These are phyloP conservation scores for Ectemnius lituratus DNA, from an alignment of 2,888 invertebrate genomes.

Conservation along the genomic window DNA sequence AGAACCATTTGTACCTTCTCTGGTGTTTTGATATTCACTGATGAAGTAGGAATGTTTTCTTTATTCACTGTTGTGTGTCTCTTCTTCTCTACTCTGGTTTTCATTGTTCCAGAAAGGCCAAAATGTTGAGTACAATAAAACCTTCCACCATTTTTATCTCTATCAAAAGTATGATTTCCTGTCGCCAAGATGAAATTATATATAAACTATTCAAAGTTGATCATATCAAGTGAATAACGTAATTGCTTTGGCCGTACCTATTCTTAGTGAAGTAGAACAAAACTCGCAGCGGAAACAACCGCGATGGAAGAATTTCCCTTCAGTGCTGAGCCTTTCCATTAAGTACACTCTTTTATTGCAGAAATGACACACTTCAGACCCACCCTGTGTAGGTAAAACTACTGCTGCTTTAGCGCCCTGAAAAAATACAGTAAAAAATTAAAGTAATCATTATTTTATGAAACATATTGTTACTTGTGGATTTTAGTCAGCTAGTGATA, in stretches of 20 bases:
- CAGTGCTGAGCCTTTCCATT: slow-evolving; percentile 93
- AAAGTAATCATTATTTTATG: slow-evolving; percentile 20
- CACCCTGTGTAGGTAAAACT: slow-evolving; percentile 83
- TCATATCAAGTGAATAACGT: neutral
- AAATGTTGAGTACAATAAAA: slow-evolving; percentile 89
- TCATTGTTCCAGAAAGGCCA: slow-evolving; percentile 81
- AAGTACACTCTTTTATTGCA: slow-evolving; percentile 95
- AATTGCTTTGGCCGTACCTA: slow-evolving; percentile 79
- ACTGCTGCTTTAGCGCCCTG: slow-evolving; percentile 82
- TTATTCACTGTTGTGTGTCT: slow-evolving; percentile 71
- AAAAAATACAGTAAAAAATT: slow-evolving; percentile 41
- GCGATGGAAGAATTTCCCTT: slow-evolving; percentile 94
- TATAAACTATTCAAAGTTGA: neutral
- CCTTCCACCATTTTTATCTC: slow-evolving; percentile 76
- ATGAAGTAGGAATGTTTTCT: slow-evolving; percentile 74
- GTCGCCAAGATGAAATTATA: slow-evolving; percentile 9
- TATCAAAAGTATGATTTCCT: slow-evolving; percentile 76
- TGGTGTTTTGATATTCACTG: slow-evolving; percentile 75
- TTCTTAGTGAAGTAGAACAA: slow-evolving; percentile 90
- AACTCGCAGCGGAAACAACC: slow-evolving; percentile 97
- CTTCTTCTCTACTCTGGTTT: slow-evolving; percentile 72
- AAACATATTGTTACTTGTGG: slow-evolving; percentile 22
- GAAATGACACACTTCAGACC: slow-evolving; percentile 90
- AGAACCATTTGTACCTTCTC: slow-evolving; percentile 75
- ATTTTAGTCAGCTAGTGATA: slow-evolving; percentile 46